Evolutionary conservation across 1,140 invertebrate genomes (phyloP).

Genomic region (Heliconius eleuchia): DNA sequence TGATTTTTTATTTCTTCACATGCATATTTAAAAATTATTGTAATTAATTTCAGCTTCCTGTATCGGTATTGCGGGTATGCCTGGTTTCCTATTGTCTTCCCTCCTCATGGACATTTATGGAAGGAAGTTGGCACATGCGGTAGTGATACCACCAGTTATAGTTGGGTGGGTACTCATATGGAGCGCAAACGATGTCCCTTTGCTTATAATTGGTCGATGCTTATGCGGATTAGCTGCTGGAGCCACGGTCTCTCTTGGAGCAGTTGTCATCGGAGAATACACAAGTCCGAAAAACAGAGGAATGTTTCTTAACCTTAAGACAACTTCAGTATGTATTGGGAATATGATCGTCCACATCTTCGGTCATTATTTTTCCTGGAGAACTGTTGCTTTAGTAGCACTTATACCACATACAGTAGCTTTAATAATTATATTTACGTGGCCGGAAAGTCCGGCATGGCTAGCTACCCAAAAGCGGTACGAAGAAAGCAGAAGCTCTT

Average conservation of each 20-base stretch:
- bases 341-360: constrained; percentile 54
- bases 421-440: constrained; percentile 52
- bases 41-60: constrained; percentile 55
- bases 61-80: constrained; percentile 53
- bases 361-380: constrained; percentile 56
- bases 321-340: constrained; percentile 58
- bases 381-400: constrained; percentile 52
- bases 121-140: constrained; percentile 46
- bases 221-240: constrained; percentile 55
- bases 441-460: constrained; percentile 69
- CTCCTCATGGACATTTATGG: constrained; percentile 60
- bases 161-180: constrained; percentile 61
- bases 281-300: constrained; percentile 60
- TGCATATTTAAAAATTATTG: too few species aligned
- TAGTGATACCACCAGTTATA: constrained; percentile 53
- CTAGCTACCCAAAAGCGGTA: constrained; percentile 53
- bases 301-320: constrained; percentile 68
- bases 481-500: constrained; percentile 52
- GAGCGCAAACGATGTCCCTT: constrained; percentile 46
- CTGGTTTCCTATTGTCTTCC: constrained; percentile 57
- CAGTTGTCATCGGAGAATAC: constrained; percentile 67
- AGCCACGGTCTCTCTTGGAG: constrained; percentile 58
- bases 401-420: constrained; percentile 46
- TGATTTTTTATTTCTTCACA: too few species aligned
- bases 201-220: constrained; percentile 53